Evolutionary conservation across 2,797 vertebrate genomes (phyloP).

Genomic region (Ceryle rudis): DNA sequence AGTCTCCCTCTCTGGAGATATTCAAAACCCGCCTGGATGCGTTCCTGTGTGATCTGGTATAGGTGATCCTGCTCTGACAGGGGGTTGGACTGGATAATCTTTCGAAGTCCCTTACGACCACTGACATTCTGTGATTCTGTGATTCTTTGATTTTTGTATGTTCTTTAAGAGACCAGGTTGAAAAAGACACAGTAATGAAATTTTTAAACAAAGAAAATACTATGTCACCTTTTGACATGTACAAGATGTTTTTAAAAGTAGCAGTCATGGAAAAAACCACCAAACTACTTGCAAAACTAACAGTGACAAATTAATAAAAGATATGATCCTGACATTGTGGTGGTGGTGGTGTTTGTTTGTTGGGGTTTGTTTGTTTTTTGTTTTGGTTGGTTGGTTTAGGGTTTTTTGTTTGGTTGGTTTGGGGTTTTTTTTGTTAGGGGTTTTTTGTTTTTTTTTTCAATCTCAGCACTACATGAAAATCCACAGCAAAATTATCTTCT

Average conservation of each 20-base stretch:
- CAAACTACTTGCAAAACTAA: background rate
- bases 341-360: no score
- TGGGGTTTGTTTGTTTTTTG: no score
- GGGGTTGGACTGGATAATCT: no score
- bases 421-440: no score
- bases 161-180: background rate
- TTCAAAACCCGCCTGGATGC: no score
- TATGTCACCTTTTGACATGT: background rate
- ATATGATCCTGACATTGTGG: background rate
- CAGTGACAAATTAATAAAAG: background rate
- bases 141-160: background rate
- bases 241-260: background rate
- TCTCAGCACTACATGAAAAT: fast-evolving
- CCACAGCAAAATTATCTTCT: background rate
- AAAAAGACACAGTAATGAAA: background rate
- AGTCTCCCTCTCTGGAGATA: no score
- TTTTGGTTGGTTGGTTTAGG: no score
- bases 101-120: no score
- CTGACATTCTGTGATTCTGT: no score
- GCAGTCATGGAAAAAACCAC: fast-evolving
- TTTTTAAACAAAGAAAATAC: background rate
- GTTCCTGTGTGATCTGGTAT: no score
- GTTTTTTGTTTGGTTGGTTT: no score
- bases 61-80: no score
- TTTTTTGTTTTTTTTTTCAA: background rate